These are phyloP conservation scores for Eira barbara DNA, from an alignment of 2,113 vertebrate genomes.

Conservation along the genomic window DNA sequence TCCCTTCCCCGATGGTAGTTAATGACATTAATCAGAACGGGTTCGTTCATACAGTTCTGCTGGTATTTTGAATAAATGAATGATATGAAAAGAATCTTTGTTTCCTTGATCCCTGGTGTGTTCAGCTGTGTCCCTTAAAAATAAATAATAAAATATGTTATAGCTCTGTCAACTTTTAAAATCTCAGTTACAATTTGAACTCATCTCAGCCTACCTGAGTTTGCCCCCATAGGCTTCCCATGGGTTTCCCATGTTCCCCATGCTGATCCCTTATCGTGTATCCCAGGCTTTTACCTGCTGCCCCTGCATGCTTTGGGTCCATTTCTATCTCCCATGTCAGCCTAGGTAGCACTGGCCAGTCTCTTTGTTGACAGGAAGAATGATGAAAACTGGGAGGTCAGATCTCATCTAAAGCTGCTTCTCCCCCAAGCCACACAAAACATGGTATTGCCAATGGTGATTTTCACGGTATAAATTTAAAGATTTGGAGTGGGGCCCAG, in stretches of 20 bases:
- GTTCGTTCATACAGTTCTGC: not conserved
- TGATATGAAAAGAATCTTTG: not conserved
- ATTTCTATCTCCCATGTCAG: not conserved
- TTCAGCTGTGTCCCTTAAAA: conserved; percentile 5
- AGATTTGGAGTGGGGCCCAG: not conserved
- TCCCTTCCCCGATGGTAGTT: not conserved
- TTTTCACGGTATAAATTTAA: not conserved
- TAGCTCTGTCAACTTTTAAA: not conserved
- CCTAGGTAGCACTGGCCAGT: not conserved
- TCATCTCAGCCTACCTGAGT: not conserved
- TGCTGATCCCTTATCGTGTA: not conserved
- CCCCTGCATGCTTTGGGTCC: not conserved
- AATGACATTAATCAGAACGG: not conserved
- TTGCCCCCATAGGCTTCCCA: not conserved
- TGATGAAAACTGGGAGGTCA: not conserved
- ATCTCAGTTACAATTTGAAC: not conserved
- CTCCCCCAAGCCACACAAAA: not conserved
- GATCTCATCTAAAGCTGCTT: not conserved
- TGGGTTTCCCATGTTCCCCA: not conserved
- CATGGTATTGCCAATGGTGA: not conserved
- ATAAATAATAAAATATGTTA: not conserved
- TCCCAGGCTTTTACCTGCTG: not conserved
- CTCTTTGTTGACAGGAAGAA: not conserved
- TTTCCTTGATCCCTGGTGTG: not conserved
- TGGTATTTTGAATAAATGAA: not conserved